Evolutionary conservation across 2,113 vertebrate species (phyloP).

Genomic region (Corapipo altera): DNA sequence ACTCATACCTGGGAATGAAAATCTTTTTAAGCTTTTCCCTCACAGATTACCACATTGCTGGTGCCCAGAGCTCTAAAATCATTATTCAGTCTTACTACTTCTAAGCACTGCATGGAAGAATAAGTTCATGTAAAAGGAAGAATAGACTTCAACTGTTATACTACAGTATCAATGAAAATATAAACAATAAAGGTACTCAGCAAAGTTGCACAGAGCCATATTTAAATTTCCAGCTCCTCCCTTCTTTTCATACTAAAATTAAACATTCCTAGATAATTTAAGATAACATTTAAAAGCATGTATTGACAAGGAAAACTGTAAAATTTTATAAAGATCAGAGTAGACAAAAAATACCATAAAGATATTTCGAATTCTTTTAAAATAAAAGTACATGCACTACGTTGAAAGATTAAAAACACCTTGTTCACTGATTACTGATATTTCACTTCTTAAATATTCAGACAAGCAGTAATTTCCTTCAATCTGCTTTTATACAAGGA

Average conservation of each 20-base stretch:
- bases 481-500: neutral
- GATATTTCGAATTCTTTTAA: neutral
- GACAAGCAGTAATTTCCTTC: neutral
- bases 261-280: neutral
- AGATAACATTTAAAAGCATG: neutral
- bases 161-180: neutral
- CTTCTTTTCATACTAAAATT: neutral
- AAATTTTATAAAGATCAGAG: neutral
- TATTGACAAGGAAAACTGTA: neutral
- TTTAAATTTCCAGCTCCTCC: neutral
- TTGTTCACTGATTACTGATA: neutral
- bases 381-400: neutral
- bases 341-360: neutral
- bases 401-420: neutral
- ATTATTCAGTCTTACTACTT: neutral
- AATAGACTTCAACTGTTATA: neutral
- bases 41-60: neutral
- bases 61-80: neutral
- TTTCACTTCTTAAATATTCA: neutral
- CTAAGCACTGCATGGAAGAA: neutral
- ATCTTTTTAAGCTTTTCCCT: neutral
- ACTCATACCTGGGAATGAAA: neutral
- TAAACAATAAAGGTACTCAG: neutral
- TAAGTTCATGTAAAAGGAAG: neutral
- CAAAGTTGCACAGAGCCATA: neutral